Conservation (phyloP, 2,888 invertebrate genomes). For the Stegophylla sp. region DNA sequence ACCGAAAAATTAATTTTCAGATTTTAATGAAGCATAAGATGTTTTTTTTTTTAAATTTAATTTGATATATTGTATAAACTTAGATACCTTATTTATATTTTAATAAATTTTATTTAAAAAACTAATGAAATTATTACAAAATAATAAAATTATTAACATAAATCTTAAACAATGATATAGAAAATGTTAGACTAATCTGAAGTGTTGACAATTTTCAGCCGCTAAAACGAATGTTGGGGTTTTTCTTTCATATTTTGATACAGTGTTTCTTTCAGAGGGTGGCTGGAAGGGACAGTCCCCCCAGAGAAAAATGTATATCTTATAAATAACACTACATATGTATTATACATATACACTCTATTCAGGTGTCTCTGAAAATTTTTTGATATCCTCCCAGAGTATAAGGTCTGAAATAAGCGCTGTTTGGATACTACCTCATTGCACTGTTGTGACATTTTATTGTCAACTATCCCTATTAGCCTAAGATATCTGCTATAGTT, state of each 20-base stretch:
- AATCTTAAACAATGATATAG: neutral
- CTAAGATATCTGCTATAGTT: conserved; percentile 73
- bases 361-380: too few species aligned
- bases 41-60: conserved; percentile 2
- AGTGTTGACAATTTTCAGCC: conserved; percentile 58
- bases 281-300: too few species aligned
- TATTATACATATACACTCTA: too few species aligned
- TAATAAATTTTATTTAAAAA: conserved; percentile 28
- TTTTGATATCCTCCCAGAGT: too few species aligned
- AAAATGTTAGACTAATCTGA: conserved; percentile 45
- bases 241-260: conserved; percentile 63
- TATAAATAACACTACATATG: too few species aligned
- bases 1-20: conserved; percentile 23
- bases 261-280: too few species aligned
- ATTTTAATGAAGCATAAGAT: neutral
- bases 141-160: conserved; percentile 15
- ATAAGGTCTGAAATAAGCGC: too few species aligned
- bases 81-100: neutral
- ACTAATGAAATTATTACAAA: neutral
- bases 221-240: conserved; percentile 62
- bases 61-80: conserved; percentile 22
- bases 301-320: too few species aligned
- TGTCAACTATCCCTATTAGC: conserved; percentile 76
- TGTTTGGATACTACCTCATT: too few species aligned
- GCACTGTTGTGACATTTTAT: conserved; percentile 74